Percentiles rank a stretch among this genome's conserved stretches.
Conservation (phyloP, 2,113 vertebrate genomes). For the Axis porcinus region DNA sequence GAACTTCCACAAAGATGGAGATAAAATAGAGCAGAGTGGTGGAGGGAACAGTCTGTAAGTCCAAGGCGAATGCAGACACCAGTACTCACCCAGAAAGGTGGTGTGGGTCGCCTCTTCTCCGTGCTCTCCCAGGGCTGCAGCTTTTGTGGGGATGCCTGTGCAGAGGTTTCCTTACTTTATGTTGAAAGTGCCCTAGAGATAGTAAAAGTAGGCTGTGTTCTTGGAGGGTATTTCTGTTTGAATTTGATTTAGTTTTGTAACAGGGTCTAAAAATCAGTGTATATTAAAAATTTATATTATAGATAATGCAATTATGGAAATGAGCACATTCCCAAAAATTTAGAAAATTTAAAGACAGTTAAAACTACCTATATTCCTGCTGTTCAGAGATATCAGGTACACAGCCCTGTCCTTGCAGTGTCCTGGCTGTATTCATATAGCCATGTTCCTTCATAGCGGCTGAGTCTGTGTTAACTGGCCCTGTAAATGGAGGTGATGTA, state of each 20-base stretch:
- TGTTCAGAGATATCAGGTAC: background rate
- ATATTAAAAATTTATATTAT: background rate
- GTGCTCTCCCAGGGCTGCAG: fast-evolving
- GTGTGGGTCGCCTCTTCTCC: fast-evolving
- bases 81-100: background rate
- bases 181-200: background rate
- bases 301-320: background rate
- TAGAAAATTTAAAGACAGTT: background rate
- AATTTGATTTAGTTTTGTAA: background rate
- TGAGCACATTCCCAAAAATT: background rate
- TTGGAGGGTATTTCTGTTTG: background rate
- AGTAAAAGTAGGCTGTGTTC: background rate
- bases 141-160: background rate
- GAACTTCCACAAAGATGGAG: background rate
- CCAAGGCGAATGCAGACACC: background rate
- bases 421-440: background rate
- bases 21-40: background rate
- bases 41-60: background rate
- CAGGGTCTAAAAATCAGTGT: background rate
- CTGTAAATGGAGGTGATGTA: background rate
- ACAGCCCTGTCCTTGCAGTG: background rate
- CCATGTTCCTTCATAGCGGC: background rate
- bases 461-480: background rate
- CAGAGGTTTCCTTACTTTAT: background rate
- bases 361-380: background rate